Evolutionary conservation across 64 coral and sea anemone species (phyloP).

Genomic region (Trachythela sp.): DNA sequence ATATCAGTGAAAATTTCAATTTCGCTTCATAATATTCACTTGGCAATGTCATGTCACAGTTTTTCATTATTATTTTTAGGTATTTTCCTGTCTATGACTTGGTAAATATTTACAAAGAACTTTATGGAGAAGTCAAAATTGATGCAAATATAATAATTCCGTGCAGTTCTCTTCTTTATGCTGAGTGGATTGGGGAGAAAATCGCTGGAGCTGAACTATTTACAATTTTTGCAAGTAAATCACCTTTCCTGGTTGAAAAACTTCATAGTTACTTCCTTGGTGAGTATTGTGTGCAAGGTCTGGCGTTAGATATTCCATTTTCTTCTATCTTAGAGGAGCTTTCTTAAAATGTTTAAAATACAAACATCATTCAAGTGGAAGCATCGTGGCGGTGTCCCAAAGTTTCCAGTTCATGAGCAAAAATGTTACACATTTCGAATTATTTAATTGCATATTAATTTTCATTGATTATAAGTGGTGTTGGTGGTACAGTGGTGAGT

Average conservation of each 20-base stretch:
- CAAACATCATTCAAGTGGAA: too few relatives aligned
- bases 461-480: too few relatives aligned
- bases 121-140: constrained; percentile 77
- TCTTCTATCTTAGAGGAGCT: too few relatives aligned
- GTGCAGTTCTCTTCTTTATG: constrained; percentile 61
- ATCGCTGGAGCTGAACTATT: constrained; percentile 68
- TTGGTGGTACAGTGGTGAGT: too few relatives aligned
- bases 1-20: too few relatives aligned
- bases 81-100: constrained; percentile 72
- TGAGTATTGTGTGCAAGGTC: background rate
- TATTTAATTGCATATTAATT: too few relatives aligned
- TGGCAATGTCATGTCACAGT: too few relatives aligned
- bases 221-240: constrained; percentile 65
- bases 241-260: constrained; percentile 80
- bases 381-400: too few relatives aligned
- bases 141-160: constrained; percentile 52
- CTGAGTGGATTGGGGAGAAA: constrained; percentile 81
- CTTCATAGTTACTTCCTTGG: constrained; percentile 91
- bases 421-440: too few relatives aligned
- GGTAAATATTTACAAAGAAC: constrained; percentile 77
- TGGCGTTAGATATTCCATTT: background rate
- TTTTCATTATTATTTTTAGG: constrained; percentile 36
- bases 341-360: too few relatives aligned
- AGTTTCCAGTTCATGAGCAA: too few relatives aligned
- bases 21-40: too few relatives aligned